Evolutionary conservation across 2,797 vertebrate species (phyloP).

Genomic region (Hipposideros larvatus): DNA sequence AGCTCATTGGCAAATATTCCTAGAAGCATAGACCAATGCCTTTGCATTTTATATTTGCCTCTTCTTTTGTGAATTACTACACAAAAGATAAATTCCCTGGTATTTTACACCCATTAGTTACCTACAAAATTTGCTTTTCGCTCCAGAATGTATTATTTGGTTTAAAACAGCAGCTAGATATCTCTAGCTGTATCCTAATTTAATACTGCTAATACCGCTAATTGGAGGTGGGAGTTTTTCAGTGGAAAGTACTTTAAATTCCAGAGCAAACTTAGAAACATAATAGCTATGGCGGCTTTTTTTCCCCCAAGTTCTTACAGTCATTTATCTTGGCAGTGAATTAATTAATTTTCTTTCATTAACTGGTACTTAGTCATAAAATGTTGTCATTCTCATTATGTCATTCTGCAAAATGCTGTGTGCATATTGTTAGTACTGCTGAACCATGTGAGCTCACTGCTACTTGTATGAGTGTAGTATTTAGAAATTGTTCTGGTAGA

Average conservation of each 20-base stretch:
- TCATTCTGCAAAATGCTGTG: conserved; percentile 55
- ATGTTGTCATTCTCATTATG: conserved; percentile 67
- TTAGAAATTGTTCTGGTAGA: conserved; percentile 28
- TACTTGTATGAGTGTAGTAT: neutral
- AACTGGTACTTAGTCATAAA: conserved; percentile 71
- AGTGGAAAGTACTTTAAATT: conserved; percentile 47
- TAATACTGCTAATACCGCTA: conserved; percentile 58
- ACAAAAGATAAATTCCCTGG: conserved; percentile 25
- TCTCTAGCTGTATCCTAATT: conserved; percentile 54
- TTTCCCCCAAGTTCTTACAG: neutral
- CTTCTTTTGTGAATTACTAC: conserved; percentile 34
- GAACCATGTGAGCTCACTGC: neutral
- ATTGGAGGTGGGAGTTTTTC: conserved; percentile 51
- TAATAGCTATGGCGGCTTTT: neutral
- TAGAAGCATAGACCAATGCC: neutral
- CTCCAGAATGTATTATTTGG: conserved; percentile 32
- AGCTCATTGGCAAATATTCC: conserved; percentile 5
- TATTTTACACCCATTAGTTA: neutral
- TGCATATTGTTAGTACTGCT: neutral
- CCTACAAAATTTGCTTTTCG: conserved; percentile 26
- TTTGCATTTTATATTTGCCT: conserved; percentile 8
- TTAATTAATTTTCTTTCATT: conserved; percentile 78
- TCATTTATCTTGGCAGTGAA: conserved; percentile 69
- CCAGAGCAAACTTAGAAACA: conserved; percentile 67
- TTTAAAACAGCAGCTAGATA: conserved; percentile 38